Evolutionary conservation across 2,888 invertebrate species (phyloP), one percentile per base, ranked within the genome.

Genomic region (Cantharis flavilabris): DNA sequence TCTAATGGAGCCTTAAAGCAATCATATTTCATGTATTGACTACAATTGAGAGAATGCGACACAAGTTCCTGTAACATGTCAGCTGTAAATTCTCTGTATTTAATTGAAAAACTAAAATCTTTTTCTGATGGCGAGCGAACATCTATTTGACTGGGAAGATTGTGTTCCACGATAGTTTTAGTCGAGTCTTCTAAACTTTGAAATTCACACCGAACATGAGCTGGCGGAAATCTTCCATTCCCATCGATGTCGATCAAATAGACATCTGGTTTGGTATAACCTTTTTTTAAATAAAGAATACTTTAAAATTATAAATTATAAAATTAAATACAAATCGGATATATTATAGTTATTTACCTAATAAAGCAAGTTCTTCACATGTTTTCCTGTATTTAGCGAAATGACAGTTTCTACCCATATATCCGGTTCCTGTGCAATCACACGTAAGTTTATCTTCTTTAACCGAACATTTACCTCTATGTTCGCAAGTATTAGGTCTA

Each of bases 171-270:
- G 81, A 97, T 96, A 4, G 94, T 95, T 81, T 97, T 97, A 0
- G 96, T 95, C 0, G 93, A 91, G 85, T 96, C 96, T 77, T 96
- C 96, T 83, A 95, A 91, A 64, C 94, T 94, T 85, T 96, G 96
- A 86, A 98, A 98, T 86, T 97, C 96, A 86, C 98, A 98, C 84
- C 96, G 94, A 0, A 98, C 97, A 84, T 96, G 94, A 0, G 97
- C 96, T 0, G 97, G 97, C 3, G 97, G 96, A 85, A 97, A 96
- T 76, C 95, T 93, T 0, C 98, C 98, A 85, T 97, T 97, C 0
- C 98, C 97, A 85, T 98, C 98, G 73, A 98, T 96, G 85, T 98
- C 98, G 83, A 98, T 97, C 69, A 95, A 92, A 86, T 97, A 98
- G 0, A 97, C 96, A 83, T 97, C 97, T 62, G 97, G 96, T 82